These are phyloP conservation scores for Clitarchus hookeri DNA, from an alignment of 2,888 invertebrate genomes.

Conservation along the genomic window DNA sequence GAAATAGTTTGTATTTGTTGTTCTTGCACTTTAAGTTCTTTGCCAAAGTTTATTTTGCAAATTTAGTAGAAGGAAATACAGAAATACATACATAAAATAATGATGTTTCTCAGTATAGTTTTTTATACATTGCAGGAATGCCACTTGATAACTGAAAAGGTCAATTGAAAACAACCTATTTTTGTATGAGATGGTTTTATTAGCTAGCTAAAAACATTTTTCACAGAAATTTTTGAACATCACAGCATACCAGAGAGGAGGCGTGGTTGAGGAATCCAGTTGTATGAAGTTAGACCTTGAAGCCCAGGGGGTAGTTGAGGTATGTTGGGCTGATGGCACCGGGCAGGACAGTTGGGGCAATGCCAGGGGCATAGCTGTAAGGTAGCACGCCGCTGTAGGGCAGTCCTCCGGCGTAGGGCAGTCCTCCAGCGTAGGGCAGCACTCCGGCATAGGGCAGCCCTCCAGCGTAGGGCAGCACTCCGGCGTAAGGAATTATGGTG, in stretches of 20 bases:
- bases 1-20: too few species aligned
- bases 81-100: too few species aligned
- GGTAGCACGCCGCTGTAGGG: conserved; percentile 31
- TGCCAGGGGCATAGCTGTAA: conserved; percentile 34
- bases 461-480: conserved; percentile 26
- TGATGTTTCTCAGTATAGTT: too few species aligned
- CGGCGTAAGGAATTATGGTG: not conserved
- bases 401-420: conserved; percentile 26
- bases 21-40: too few species aligned
- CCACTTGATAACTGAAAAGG: too few species aligned
- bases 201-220: not conserved
- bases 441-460: not conserved
- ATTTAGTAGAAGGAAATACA: too few species aligned
- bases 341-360: conserved; percentile 34
- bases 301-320: not conserved
- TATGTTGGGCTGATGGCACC: conserved; percentile 25
- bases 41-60: too few species aligned
- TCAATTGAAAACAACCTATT: not conserved
- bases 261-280: conserved; percentile 37
- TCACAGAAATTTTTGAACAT: not conserved
- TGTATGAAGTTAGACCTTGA: not conserved
- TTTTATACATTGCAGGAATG: too few species aligned
- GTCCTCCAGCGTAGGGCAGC: not conserved
- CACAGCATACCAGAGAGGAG: not conserved
- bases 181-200: not conserved